Evolutionary conservation across 2,797 vertebrate genomes (phyloP).

Genomic region (Anguilla marmorata): DNA sequence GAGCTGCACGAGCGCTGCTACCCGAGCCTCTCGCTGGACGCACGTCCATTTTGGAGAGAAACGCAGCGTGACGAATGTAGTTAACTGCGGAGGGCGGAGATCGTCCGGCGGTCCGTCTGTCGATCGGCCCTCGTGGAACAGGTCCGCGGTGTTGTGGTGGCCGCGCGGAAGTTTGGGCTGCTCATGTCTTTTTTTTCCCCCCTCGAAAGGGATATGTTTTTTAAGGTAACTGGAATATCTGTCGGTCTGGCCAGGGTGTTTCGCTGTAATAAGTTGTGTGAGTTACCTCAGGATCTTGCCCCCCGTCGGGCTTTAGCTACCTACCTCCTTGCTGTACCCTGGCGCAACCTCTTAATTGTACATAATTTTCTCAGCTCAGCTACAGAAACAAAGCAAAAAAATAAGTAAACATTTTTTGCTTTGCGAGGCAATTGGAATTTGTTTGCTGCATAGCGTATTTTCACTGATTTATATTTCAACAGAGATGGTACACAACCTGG

Average conservation of each 20-base stretch:
- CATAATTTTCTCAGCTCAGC: conserved; percentile 41
- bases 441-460: background rate
- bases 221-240: conserved; percentile 44
- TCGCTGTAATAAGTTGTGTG: conserved; percentile 41
- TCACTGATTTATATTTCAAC: background rate
- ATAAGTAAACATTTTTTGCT: conserved; percentile 34
- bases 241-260: conserved; percentile 50
- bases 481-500: background rate
- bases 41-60: background rate
- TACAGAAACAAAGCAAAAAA: conserved; percentile 44
- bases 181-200: background rate
- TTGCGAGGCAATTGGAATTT: conserved; percentile 44
- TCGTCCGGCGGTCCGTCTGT: background rate
- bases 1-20: conserved; percentile 39
- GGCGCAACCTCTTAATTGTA: conserved; percentile 60
- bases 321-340: conserved; percentile 70
- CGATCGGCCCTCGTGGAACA: conserved; percentile 37
- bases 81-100: conserved; percentile 28
- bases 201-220: conserved; percentile 38
- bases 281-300: conserved; percentile 68
- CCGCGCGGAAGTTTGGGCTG: conserved; percentile 17
- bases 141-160: conserved; percentile 45
- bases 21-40: conserved; percentile 24
- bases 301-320: conserved; percentile 53
- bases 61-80: conserved; percentile 21